Percentiles rank a stretch among this genome's conserved stretches.
Evolutionary conservation across 2,888 invertebrate species (phyloP).

Genomic region (Acheta domesticus): DNA sequence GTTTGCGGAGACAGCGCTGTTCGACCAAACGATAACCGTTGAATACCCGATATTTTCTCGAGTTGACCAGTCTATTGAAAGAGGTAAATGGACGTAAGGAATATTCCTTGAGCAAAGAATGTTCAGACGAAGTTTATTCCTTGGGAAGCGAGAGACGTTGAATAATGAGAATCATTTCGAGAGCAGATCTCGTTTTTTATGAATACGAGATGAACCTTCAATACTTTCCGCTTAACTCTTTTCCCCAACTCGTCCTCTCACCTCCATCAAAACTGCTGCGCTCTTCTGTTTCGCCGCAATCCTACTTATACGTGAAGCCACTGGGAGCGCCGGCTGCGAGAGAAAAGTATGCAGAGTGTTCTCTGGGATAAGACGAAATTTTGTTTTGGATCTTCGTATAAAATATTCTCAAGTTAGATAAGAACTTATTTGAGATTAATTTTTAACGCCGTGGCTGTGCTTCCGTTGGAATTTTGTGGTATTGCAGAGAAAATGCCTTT

Average conservation of each 20-base stretch:
- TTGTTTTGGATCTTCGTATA: not conserved
- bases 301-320: constrained; percentile 1
- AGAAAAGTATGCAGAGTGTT: too few relatives aligned
- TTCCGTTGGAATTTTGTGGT: not conserved
- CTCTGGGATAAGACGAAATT: not conserved
- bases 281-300: constrained; percentile 5
- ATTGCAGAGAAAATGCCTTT: not conserved
- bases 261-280: not conserved
- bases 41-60: not conserved
- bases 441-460: not conserved
- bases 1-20: too few relatives aligned
- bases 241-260: not conserved
- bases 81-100: not conserved
- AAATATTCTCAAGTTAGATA: constrained; percentile 11
- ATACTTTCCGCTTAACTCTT: constrained; percentile 7
- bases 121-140: not conserved
- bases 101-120: not conserved
- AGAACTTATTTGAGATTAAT: not conserved
- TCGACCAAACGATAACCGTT: not conserved
- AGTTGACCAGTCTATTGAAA: constrained; percentile 18
- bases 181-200: not conserved
- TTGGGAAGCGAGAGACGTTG: not conserved
- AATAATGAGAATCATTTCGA: constrained; percentile 18
- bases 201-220: not conserved
- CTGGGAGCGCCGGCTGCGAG: not conserved